Evolutionary conservation across 2,888 invertebrate species (phyloP).

Genomic region (Oxystoma pomonae): DNA sequence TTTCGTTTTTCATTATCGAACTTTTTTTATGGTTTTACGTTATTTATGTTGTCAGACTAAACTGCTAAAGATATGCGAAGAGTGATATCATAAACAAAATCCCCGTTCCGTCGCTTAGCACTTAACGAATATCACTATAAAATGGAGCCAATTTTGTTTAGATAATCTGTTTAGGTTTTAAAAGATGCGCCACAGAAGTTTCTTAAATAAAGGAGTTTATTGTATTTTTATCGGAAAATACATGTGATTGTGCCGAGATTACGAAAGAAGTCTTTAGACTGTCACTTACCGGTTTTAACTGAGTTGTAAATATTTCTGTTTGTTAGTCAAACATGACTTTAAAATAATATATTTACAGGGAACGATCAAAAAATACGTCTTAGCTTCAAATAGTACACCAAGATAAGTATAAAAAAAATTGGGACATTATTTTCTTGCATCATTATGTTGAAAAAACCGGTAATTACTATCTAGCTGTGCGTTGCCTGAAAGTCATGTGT

Average conservation of each 20-base stretch:
- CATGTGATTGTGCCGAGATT: background rate
- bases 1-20: background rate
- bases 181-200: background rate
- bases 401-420: too few species aligned
- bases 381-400: too few species aligned
- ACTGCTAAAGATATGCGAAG: background rate
- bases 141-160: background rate
- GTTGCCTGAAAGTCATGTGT: too few species aligned
- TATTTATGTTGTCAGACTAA: background rate
- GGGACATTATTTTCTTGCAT: too few species aligned
- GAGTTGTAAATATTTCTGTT: conserved; percentile 1
- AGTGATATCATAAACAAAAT: background rate
- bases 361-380: too few species aligned
- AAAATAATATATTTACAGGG: background rate
- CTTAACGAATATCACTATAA: background rate
- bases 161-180: background rate
- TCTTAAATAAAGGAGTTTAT: background rate
- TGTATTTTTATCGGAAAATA: background rate
- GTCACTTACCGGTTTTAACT: conserved; percentile 4
- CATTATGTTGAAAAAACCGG: too few species aligned
- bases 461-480: too few species aligned
- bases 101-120: background rate
- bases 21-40: background rate
- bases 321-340: background rate
- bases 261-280: background rate